Conservation (phyloP, 2,797 vertebrate species). For the Labeo calbasu region DNA sequence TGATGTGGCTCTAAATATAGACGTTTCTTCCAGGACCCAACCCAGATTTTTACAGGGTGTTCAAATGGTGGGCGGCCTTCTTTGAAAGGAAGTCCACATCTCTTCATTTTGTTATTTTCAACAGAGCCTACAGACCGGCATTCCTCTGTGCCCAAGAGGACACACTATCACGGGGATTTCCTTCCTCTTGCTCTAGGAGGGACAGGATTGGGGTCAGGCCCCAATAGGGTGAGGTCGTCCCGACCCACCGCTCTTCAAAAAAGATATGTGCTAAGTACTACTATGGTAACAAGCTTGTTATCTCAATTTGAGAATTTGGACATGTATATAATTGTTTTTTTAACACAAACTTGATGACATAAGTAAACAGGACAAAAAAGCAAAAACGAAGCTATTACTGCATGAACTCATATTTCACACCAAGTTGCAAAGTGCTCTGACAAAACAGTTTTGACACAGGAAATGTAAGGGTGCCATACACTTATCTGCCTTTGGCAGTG, state of each 20-base stretch:
- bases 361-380: background rate
- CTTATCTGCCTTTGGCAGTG: constrained; percentile 41
- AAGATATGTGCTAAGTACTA: constrained; percentile 9
- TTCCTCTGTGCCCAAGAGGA: constrained; percentile 64
- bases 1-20: constrained; percentile 5
- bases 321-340: background rate
- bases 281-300: background rate
- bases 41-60: background rate
- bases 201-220: constrained; percentile 45
- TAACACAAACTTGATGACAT: background rate
- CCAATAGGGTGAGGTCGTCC: constrained; percentile 42
- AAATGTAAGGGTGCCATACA: constrained; percentile 32
- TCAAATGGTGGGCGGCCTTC: constrained; percentile 13
- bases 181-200: constrained; percentile 59
- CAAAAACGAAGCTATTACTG: background rate
- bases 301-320: background rate
- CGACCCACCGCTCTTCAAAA: constrained; percentile 37
- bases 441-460: constrained; percentile 27
- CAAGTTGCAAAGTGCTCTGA: background rate
- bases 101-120: constrained; percentile 55
- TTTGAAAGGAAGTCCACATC: constrained; percentile 43
- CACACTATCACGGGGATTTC: constrained; percentile 63
- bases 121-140: constrained; percentile 61
- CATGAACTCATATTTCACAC: background rate
- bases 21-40: constrained; percentile 6